Conservation (phyloP, 2,797 vertebrate species). For the Tarsius wallacei region DNA sequence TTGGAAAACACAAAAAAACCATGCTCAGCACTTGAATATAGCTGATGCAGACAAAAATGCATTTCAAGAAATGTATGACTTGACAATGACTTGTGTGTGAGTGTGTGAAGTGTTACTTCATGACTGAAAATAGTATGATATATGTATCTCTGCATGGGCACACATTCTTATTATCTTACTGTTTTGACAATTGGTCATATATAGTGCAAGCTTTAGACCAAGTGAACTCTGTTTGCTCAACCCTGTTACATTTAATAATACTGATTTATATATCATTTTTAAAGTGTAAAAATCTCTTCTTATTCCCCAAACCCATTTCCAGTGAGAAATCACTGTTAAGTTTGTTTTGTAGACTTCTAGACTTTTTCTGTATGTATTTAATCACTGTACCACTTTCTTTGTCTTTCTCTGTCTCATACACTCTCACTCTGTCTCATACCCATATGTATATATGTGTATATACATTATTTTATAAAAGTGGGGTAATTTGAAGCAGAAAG, state of each 20-base stretch:
- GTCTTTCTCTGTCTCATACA: not conserved
- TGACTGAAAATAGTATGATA: not conserved
- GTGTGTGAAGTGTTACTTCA: not conserved
- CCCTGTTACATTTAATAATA: not conserved
- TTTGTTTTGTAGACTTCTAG: not conserved
- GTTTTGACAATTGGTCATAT: slow-evolving; percentile 4
- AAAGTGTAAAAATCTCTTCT: not conserved
- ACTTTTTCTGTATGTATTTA: slow-evolving; percentile 17
- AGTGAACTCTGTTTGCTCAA: slow-evolving; percentile 44
- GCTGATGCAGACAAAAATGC: slow-evolving; percentile 41
- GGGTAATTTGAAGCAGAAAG: slow-evolving; percentile 22
- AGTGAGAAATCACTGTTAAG: not conserved
- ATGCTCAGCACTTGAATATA: slow-evolving; percentile 4
- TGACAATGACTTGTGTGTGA: not conserved
- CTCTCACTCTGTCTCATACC: too few species aligned
- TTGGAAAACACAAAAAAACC: slow-evolving; percentile 52
- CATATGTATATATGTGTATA: not conserved
- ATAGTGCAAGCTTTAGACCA: slow-evolving; percentile 39
- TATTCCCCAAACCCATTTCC: not conserved
- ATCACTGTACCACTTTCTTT: not conserved
- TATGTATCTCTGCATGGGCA: not conserved
- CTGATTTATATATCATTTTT: slow-evolving; percentile 39
- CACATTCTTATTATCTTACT: slow-evolving; percentile 30
- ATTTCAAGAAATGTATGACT: slow-evolving; percentile 53
- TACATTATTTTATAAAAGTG: slow-evolving; percentile 27